Percentiles rank a stretch among this genome's conserved stretches.
These are phyloP conservation scores for Columba livia DNA, from an alignment of 2,113 vertebrate genomes.

Conservation along the genomic window DNA sequence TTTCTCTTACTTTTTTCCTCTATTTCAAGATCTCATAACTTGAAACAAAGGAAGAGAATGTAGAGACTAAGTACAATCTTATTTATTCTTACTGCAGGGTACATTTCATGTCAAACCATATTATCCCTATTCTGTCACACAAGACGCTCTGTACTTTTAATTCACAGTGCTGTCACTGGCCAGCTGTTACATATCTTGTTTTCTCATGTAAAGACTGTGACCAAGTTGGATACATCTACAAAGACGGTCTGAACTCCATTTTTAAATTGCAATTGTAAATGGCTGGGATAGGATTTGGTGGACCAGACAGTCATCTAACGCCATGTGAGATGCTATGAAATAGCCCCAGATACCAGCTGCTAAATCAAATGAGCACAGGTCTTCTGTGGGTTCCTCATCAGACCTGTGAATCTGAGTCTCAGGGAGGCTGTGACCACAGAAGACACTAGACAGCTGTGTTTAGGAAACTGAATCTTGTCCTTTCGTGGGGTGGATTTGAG, in stretches of 20 bases:
- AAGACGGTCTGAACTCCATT: neutral
- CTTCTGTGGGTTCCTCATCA: neutral
- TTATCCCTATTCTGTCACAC: neutral
- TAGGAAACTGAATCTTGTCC: neutral
- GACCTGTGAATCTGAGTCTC: neutral
- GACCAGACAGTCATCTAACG: neutral
- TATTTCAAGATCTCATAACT: neutral
- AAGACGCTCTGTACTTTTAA: neutral
- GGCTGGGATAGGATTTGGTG: neutral
- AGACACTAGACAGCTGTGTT: neutral
- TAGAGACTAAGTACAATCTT: neutral
- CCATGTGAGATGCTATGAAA: rapidly evolving
- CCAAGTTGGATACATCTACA: neutral
- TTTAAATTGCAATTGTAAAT: neutral
- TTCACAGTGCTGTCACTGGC: neutral
- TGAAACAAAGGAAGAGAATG: neutral
- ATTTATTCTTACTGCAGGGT: neutral
- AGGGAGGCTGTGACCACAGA: neutral
- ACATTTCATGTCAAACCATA: neutral
- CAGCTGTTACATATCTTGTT: neutral
- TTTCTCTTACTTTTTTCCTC: rapidly evolving
- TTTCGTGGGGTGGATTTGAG: neutral
- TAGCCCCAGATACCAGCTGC: neutral
- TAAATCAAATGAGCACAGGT: neutral
- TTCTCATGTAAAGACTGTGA: neutral